Evolutionary conservation across 2,797 vertebrate species (phyloP).

Genomic region (Halcyon badia): DNA sequence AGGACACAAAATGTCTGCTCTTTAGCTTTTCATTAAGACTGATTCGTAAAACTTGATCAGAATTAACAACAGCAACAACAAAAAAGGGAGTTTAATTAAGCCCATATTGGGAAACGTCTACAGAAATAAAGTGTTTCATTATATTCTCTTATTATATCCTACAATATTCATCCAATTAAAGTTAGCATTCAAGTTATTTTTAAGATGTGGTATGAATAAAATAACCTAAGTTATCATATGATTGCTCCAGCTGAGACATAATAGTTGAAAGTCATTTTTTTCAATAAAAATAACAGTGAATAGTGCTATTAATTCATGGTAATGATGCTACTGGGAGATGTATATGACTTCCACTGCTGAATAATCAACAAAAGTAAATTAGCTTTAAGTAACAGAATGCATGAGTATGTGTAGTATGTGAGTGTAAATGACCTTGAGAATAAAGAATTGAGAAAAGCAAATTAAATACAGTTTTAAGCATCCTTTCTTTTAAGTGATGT

Average conservation of each 20-base stretch:
- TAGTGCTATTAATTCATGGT: conserved; percentile 47
- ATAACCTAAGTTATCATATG: conserved; percentile 15
- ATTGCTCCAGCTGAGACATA: conserved; percentile 46
- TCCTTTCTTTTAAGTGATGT: not conserved
- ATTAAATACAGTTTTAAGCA: conserved; percentile 37
- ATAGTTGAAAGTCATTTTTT: conserved; percentile 50
- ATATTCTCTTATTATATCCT: conserved; percentile 16
- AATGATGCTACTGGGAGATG: conserved; percentile 40
- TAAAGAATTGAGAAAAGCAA: not conserved
- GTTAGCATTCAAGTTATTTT: conserved; percentile 49
- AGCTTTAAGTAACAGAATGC: conserved; percentile 28
- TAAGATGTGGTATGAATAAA: conserved; percentile 32
- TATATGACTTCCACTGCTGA: conserved; percentile 20
- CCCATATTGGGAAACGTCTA: not conserved
- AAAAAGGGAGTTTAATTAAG: conserved; percentile 38
- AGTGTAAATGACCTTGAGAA: conserved; percentile 45
- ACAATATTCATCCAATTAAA: conserved; percentile 41
- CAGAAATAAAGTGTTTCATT: conserved; percentile 49
- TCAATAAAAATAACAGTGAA: conserved; percentile 54
- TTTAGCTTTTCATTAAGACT: not conserved
- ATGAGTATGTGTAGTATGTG: not conserved
- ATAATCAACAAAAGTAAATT: conserved; percentile 65
- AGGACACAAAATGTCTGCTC: not conserved
- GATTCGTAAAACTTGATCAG: conserved; percentile 32
- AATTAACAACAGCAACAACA: not conserved